Percentiles rank a stretch among this genome's conserved stretches.
phyloP scores from a whole-genome alignment of 2,888 invertebrate genomes.

The Dendrolimus pini region DNA sequence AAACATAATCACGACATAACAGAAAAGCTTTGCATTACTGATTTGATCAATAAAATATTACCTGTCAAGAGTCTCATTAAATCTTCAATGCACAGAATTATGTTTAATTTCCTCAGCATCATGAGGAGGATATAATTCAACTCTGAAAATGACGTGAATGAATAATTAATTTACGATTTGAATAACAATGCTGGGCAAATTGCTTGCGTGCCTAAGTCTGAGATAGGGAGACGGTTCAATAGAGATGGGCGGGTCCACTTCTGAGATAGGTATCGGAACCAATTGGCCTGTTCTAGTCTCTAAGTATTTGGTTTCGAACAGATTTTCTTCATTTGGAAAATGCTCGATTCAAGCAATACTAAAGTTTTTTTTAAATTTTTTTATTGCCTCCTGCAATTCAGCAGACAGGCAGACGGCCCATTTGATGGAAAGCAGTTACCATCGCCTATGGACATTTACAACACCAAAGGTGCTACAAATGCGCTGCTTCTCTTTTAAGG shows the following conservation, averaged over 20 bases:
- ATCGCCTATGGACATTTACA: too few relatives aligned
- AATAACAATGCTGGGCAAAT: constrained; percentile 56
- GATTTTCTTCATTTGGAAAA: not conserved
- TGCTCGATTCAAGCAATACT: not conserved
- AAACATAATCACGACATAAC: not conserved
- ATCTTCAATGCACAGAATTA: constrained; percentile 3
- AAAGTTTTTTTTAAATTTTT: too few relatives aligned
- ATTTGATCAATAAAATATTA: not conserved
- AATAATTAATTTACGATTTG: constrained; percentile 58
- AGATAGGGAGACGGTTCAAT: not conserved
- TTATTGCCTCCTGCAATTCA: too few relatives aligned
- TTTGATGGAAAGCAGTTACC: too few relatives aligned
- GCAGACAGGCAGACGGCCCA: too few relatives aligned
- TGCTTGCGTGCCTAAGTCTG: constrained; percentile 16
- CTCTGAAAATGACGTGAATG: constrained; percentile 52
- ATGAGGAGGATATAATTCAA: constrained; percentile 34
- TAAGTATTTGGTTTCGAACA: not conserved
- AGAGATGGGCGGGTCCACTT: not conserved
- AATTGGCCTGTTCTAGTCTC: not conserved
- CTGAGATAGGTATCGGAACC: not conserved
- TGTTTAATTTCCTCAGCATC: constrained; percentile 14
- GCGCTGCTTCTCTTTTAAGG: too few relatives aligned
- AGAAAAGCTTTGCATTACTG: not conserved
- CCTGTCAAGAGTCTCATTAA: not conserved
- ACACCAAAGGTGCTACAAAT: too few relatives aligned